Base-by-base conservation (phyloP, 2,797 vertebrate genomes). In the Lophura swinhoii region DNA sequence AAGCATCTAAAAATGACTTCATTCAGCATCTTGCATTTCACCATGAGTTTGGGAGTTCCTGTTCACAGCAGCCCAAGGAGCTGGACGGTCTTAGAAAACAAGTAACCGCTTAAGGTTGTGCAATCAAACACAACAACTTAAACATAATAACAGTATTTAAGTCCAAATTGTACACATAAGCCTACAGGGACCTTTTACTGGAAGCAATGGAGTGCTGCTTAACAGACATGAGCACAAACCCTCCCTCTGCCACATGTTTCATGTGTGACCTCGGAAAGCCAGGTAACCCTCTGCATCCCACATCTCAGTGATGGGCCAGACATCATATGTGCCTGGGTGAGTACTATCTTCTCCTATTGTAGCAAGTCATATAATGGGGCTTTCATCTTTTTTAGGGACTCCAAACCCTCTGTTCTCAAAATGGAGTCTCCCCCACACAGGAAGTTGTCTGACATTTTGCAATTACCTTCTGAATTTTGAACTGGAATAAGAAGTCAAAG, bases 301-400 rank as follows among this genome's bases (percentile, higher is more conserved):
- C 0, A 0, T 3, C n/a, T 31, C 15, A 70, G 9, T 55, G 12
- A 7, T 0, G 0, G 10, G 18, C 35, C 2, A 83, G 31, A 4
- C 14, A 24, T 13, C 12, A 37, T 58, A 62, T 15, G 9, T 51
- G 6, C 46, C 49, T 49, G 18, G 13, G 29, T 4, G 49, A 35
- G 28, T 20, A 49, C 55, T 87, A 31, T 48, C 37, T 77, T 77
- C 33, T 76, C 6, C 49, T 74, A 0, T 6, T 59, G 37, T 23
- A 62, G 35, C 15, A 59, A 33, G 20, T 16, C 46, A 13, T n/a
- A 72, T 33, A 87, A 68, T 31, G 81, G 33, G 16, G 8, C 41
- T 63, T 83, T 82, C 64, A 49, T 44, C 13, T 5, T 24, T 64
- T 63, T 2, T 23, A 63, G 39, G 24, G 60, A 10, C 26, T 59